Evolutionary conservation across 37 sponge, comb jelly and placozoan species (phyloP).

Genomic region (Axinella damicornis): DNA sequence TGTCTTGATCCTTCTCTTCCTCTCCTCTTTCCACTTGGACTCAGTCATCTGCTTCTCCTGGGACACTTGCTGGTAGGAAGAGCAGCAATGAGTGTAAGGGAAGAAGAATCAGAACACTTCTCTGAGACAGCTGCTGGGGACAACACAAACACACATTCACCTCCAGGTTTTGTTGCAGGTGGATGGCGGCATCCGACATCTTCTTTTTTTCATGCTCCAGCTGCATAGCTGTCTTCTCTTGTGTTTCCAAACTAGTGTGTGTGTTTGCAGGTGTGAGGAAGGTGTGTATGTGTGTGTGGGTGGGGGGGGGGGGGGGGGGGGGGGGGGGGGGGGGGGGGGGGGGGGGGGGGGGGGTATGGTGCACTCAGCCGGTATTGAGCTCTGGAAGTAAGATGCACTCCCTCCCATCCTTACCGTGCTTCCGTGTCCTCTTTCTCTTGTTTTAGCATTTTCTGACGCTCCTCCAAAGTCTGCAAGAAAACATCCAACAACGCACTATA

Average conservation of each 20-base stretch:
- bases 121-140: too few relatives aligned
- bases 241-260: not conserved
- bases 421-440: constrained; percentile 58
- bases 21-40: constrained; percentile 75
- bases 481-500: too few relatives aligned
- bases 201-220: constrained; percentile 81
- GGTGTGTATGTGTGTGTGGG: too few relatives aligned
- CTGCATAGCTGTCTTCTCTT: constrained; percentile 62
- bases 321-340: too few relatives aligned
- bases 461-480: constrained; percentile 58
- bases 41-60: constrained; percentile 62
- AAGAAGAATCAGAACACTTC: too few relatives aligned
- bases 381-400: too few relatives aligned
- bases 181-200: constrained; percentile 61
- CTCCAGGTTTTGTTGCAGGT: constrained; percentile 61
- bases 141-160: constrained; percentile 12
- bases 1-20: constrained; percentile 78
- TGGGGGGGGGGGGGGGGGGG: too few relatives aligned
- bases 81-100: too few relatives aligned
- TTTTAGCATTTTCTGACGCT: constrained; percentile 50
- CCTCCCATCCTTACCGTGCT: constrained; percentile 32
- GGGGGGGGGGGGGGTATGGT: too few relatives aligned
- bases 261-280: too few relatives aligned
- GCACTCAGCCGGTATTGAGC: too few relatives aligned
- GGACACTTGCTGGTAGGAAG: constrained; percentile 39